Conservation (phyloP, 2,797 vertebrate genomes). For the Xenopus petersii region DNA sequence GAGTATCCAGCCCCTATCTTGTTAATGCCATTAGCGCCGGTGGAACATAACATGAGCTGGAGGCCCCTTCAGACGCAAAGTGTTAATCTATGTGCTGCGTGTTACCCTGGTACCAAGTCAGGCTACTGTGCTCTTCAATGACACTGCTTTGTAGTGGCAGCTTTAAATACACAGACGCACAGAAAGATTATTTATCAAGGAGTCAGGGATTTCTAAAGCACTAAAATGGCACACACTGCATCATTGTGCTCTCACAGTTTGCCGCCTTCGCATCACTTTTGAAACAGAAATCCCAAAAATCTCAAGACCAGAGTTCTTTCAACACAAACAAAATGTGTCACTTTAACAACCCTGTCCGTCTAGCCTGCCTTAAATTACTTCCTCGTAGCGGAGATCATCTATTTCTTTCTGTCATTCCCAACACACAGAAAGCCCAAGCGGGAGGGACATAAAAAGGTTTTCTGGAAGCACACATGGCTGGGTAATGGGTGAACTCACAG, state of each 20-base stretch:
- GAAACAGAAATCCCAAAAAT: slow-evolving; percentile 21
- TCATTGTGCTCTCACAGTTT: not conserved
- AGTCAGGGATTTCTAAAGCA: slow-evolving; percentile 7
- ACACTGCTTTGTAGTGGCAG: slow-evolving; percentile 14
- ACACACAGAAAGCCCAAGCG: not conserved
- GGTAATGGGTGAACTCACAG: slow-evolving; percentile 12
- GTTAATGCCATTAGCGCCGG: slow-evolving; percentile 1
- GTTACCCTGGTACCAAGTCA: slow-evolving; percentile 10
- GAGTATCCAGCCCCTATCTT: slow-evolving; percentile 8
- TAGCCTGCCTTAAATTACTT: too few relatives aligned
- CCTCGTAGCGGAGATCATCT: too few relatives aligned
- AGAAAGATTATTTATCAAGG: slow-evolving; percentile 11
- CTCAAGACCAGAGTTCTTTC: not conserved
- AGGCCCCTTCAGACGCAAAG: slow-evolving; percentile 4
- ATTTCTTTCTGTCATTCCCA: not conserved
- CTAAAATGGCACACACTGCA: slow-evolving; percentile 18
- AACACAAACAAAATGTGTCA: not conserved
- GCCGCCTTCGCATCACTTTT: not conserved
- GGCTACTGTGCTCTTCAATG: slow-evolving; percentile 13
- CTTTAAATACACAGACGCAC: slow-evolving; percentile 9
- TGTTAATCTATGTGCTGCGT: slow-evolving; percentile 14
- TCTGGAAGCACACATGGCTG: too few relatives aligned
- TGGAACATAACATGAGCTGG: slow-evolving; percentile 5
- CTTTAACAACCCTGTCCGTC: too few relatives aligned
- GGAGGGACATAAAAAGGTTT: too few relatives aligned